Percentiles rank a stretch among this genome's conserved stretches.
phyloP scores from a whole-genome alignment of 2,888 invertebrate species.

The Lagria hirta region DNA sequence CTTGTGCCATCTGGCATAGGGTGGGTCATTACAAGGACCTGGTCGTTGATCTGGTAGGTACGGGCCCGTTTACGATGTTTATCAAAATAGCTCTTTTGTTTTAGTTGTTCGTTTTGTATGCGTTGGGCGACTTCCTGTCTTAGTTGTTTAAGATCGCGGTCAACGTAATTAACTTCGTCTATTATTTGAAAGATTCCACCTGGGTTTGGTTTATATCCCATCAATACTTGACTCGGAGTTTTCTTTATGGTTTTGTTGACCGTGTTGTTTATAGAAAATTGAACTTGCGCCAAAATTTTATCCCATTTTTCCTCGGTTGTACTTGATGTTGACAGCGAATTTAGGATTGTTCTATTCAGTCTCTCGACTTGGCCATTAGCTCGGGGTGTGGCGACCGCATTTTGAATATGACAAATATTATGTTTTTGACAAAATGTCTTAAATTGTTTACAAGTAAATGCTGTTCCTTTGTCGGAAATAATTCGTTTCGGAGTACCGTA shows the following conservation, averaged over 20 bases:
- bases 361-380: constrained; percentile 35
- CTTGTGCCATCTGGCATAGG: too few species aligned
- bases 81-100: constrained; percentile 2
- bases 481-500: constrained; percentile 37
- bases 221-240: constrained; percentile 4
- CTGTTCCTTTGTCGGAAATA: constrained; percentile 37
- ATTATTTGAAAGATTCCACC: neutral
- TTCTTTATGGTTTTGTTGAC: neutral
- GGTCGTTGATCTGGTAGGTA: constrained; percentile 3
- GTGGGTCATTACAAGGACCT: too few species aligned
- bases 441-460: constrained; percentile 35
- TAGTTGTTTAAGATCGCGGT: neutral
- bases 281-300: too few species aligned
- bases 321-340: constrained; percentile 47
- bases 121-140: neutral
- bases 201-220: constrained; percentile 2
- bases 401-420: constrained; percentile 34
- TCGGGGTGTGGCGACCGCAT: constrained; percentile 32
- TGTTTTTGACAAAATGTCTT: constrained; percentile 29
- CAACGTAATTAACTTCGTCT: neutral
- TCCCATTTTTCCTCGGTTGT: too few species aligned
- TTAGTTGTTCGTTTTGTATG: neutral
- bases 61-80: constrained; percentile 2
- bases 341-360: constrained; percentile 47
- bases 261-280: constrained; percentile 4